phyloP scores from a whole-genome alignment of 2,888 invertebrate genomes.

The Drosophila gaucha region DNA sequence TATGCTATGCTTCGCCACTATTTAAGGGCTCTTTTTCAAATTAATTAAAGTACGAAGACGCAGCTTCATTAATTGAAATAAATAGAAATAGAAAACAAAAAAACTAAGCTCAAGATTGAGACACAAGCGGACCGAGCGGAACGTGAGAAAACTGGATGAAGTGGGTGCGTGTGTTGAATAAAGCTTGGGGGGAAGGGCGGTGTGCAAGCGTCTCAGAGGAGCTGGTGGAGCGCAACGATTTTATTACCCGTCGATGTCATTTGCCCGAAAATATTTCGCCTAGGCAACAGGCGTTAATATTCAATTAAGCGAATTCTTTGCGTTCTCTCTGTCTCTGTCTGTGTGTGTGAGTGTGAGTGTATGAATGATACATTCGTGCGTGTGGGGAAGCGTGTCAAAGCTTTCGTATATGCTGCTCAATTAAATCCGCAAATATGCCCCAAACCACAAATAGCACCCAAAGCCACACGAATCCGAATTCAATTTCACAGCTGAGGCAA shows the following conservation, averaged over 20 bases:
- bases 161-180: neutral
- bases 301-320: constrained; percentile 67
- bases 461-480: constrained; percentile 27
- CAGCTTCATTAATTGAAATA: constrained; percentile 76
- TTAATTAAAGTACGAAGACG: constrained; percentile 67
- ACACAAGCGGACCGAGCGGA: constrained; percentile 16
- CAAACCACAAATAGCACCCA: constrained; percentile 11
- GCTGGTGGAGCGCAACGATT: constrained; percentile 2
- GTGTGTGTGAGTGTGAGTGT: constrained; percentile 6
- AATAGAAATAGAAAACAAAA: constrained; percentile 47
- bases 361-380: constrained; percentile 38
- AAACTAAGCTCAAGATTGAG: constrained; percentile 19
- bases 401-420: constrained; percentile 62
- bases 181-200: neutral
- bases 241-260: constrained; percentile 50
- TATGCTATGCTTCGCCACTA: constrained; percentile 4
- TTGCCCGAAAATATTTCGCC: constrained; percentile 51
- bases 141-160: constrained; percentile 39
- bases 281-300: constrained; percentile 71
- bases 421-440: constrained; percentile 68
- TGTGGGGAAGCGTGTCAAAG: constrained; percentile 60
- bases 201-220: neutral
- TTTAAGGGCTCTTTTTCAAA: constrained; percentile 43
- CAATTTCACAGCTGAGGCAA: constrained; percentile 3
- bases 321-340: neutral